Conservation (phyloP, 2,113 vertebrate genomes). For the Craseonycteris thonglongyai region DNA sequence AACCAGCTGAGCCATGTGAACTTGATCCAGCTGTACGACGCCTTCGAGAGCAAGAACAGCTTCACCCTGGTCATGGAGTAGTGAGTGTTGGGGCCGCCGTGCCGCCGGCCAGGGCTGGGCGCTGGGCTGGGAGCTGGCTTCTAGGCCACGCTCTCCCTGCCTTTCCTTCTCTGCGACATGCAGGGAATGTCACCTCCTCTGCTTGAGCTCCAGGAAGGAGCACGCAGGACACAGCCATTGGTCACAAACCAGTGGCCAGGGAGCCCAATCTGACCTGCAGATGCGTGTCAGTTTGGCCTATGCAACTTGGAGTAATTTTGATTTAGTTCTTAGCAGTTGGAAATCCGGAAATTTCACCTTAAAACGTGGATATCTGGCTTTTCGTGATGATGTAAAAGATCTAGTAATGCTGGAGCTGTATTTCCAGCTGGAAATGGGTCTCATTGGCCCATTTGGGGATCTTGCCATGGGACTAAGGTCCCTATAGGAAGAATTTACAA, state of each 20-base stretch:
- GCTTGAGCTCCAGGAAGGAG: background rate
- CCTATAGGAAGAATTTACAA: background rate
- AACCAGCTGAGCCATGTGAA: constrained; percentile 91
- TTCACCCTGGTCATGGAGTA: constrained; percentile 91
- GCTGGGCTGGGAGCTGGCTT: background rate
- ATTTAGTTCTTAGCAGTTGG: background rate
- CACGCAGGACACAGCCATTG: background rate
- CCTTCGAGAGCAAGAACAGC: constrained; percentile 87
- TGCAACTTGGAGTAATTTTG: background rate
- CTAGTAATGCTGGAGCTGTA: background rate
- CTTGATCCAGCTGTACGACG: constrained; percentile 92
- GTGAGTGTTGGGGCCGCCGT: constrained; percentile 76
- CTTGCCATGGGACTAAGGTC: background rate
- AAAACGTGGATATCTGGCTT: background rate
- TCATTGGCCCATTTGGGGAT: background rate
- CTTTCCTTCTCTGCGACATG: background rate
- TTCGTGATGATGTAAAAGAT: background rate
- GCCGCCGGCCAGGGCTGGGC: background rate
- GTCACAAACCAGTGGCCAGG: background rate
- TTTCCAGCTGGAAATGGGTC: background rate
- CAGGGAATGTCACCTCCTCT: background rate
- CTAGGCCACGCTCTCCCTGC: background rate
- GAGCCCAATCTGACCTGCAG: background rate
- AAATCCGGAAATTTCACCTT: background rate
- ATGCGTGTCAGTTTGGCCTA: background rate